Conservation (phyloP, 1,140 invertebrate species). For the Onthophagus taurus region DNA sequence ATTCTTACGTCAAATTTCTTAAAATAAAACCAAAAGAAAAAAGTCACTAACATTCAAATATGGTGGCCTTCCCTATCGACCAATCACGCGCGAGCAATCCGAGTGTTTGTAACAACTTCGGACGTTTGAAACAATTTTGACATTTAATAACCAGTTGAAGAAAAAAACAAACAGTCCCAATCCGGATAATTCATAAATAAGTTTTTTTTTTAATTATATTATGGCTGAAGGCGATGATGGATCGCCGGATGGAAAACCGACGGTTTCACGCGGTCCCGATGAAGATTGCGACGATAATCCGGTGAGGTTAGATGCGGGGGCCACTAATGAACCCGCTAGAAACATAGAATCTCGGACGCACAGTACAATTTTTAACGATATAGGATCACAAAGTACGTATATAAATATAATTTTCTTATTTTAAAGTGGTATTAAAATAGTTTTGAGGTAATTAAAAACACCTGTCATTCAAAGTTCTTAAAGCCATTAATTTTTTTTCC, state of each 20-base stretch:
- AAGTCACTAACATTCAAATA: no score
- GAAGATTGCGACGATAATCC: constrained; percentile 12
- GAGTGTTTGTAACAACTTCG: no score
- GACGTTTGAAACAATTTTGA: no score
- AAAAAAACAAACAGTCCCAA: no score
- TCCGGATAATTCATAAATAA: no score
- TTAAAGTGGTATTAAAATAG: neutral
- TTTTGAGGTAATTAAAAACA: neutral
- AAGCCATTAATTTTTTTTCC: neutral
- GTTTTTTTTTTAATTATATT: no score
- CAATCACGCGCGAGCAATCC: no score
- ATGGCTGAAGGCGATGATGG: constrained; percentile 15
- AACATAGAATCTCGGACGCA: constrained; percentile 5
- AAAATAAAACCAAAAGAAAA: no score
- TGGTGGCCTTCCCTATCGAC: no score
- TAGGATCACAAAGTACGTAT: neutral
- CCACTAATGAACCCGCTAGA: constrained; percentile 3
- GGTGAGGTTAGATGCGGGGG: constrained; percentile 9
- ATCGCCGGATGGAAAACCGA: neutral
- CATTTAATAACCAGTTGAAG: no score
- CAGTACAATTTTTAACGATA: neutral
- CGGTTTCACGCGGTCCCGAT: neutral
- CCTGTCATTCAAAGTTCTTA: neutral
- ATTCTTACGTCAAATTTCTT: no score
- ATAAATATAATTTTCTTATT: neutral